Base-by-base conservation (phyloP, 2,797 vertebrate species). In the Chelidonichthys spinosus region DNA sequence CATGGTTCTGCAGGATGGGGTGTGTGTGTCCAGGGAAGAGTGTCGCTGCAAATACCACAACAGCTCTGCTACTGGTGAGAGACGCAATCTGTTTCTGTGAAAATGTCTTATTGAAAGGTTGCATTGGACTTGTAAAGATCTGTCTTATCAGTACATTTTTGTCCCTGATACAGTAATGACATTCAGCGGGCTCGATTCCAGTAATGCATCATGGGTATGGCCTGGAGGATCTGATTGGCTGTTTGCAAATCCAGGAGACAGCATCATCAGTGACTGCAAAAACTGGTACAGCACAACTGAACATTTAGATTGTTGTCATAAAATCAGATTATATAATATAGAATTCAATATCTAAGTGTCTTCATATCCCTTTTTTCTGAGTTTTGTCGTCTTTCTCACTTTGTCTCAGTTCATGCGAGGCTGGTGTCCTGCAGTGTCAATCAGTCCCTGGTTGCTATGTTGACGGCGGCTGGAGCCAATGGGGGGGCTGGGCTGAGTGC, bases 1-100 rank as follows among this genome's bases (percentile, higher is more conserved):
- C 67, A 92, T 42, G 86, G 90, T 98, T n/a, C 84, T 95, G 71
- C 96, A 97, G 91, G 95, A 97, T 0, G 94, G 94, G 0, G 71
- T 74, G 50, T 97, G 97, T 58, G 94, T 97, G 79, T 11, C 61
- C 1, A 88, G 85, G 0, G 79, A 90, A 1, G 91, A 85, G 69
- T 97, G 96, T 72, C 94, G 85, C 81, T 97, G 97, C 91, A 96
- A 95, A 85, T 96, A 93, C 80, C 94, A 92, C 81, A 94, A 94
- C 76, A 77, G 68, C 85, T 93, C 94, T 52, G 62, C 63, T 18
- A 10, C 86, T 7, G 95, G 96, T 97, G 44, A 84, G 92, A 67
- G 3, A n/a, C 9, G 17, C 10, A 40, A 11, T 36, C 4, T 63
- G 54, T 64, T 55, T 11, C 18, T 17, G 15, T 42, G 7, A 5